Percentiles rank a stretch among this genome's conserved stretches.
Evolutionary conservation across 2,797 vertebrate genomes (phyloP).

Genomic region (Pempheris klunzingeri): DNA sequence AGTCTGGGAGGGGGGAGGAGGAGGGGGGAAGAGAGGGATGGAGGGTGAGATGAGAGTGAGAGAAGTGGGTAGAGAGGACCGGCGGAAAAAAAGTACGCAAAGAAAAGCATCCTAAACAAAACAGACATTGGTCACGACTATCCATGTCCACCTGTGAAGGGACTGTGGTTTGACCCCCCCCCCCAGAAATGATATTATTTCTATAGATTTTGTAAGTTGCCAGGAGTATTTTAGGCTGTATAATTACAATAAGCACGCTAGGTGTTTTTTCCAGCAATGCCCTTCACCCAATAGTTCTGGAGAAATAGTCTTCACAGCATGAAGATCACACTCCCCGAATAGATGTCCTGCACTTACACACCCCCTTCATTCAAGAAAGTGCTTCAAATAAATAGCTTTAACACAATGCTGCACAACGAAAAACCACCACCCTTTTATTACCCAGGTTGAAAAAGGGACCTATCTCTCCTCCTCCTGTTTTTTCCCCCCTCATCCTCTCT

Average conservation of each 20-base stretch:
- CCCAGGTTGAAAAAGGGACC: slow-evolving; percentile 59
- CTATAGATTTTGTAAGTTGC: not conserved
- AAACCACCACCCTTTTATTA: slow-evolving; percentile 57
- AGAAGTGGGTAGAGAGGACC: slow-evolving; percentile 43
- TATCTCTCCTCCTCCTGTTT: slow-evolving; percentile 55
- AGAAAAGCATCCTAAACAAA: slow-evolving; percentile 32
- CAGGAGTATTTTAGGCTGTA: slow-evolving; percentile 1
- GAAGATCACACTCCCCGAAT: slow-evolving; percentile 53
- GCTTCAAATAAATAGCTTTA: slow-evolving; percentile 61
- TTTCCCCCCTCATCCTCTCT: slow-evolving; percentile 23
- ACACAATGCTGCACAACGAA: slow-evolving; percentile 44
- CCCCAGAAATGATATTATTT: not conserved
- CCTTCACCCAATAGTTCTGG: slow-evolving; percentile 60
- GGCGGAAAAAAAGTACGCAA: slow-evolving; percentile 8
- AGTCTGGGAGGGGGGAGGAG: slow-evolving; percentile 33
- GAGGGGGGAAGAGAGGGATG: not conserved
- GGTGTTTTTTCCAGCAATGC: slow-evolving; percentile 24
- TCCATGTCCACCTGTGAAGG: slow-evolving; percentile 30
- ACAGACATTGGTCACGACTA: slow-evolving; percentile 25
- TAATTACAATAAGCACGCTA: slow-evolving; percentile 15
- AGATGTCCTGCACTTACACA: slow-evolving; percentile 40
- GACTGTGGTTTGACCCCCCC: slow-evolving; percentile 2
- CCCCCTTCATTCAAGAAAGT: slow-evolving; percentile 54
- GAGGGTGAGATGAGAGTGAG: slow-evolving; percentile 23
- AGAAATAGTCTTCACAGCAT: slow-evolving; percentile 63